Evolutionary conservation across 2,113 vertebrate species (phyloP), one percentile per base, ranked within the genome.

Genomic region (Microcebus murinus): DNA sequence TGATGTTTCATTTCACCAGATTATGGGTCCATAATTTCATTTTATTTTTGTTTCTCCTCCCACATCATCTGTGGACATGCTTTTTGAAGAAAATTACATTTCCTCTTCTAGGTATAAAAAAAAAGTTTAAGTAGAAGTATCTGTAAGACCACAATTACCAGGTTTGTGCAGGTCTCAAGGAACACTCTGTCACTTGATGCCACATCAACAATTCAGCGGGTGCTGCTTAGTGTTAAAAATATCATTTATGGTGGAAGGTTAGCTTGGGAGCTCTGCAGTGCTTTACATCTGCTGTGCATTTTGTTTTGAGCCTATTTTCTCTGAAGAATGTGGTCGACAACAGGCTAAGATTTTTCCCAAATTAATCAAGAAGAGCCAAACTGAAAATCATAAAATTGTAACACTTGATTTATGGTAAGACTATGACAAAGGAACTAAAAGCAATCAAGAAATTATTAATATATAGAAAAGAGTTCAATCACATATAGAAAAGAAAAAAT

Each of bases 71-170:
- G 27, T 36, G 63, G 31, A 42, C 61, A 67, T 14, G 9, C 6
- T 76, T 83, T 97, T 83, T 86, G 42, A 82, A 95, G 76, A 93
- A 95, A 93, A 71, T 23, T 95, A 21, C 65, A 87, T 91, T 96
- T 91, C 86, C 68, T 96, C 14, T 85, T 91, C 55, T 55, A 70
- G 81, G 31, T 39, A n/a, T 68, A 83, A 91, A 94, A 85, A 85
- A 50, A 17, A 68, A 63, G 61, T 76, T 91, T 88, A 97, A 81
- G 81, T 88, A 39, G 52, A 93, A 88, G 59, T 95, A 91, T 74
- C 86, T 91, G 11, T 82, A 74, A 95, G 82, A 86, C 91, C 86
- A 94, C 39, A 91, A 91, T 87, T 93, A 67, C 55, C 85, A 93
- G 82, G 61, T 82, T 31, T 82, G 50, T 31, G 2, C 18, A 52